Percentiles rank a stretch among this genome's conserved stretches.
phyloP scores from a whole-genome alignment of 2,113 vertebrate species.

The Diadophis punctatus region DNA sequence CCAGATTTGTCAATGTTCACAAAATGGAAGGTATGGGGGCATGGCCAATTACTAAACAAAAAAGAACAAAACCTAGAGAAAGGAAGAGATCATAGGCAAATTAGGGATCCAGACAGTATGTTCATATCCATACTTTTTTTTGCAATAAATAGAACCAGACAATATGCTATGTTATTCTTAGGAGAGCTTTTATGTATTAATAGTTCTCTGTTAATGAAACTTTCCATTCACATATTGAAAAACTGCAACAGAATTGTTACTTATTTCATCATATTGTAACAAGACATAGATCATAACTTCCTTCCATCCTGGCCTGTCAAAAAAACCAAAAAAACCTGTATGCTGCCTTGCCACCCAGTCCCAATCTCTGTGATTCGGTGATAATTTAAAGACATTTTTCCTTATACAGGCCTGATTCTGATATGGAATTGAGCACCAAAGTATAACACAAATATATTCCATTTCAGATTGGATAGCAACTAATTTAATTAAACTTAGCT shows the following conservation, averaged over 20 bases:
- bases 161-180: not conserved
- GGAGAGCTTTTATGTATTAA: not conserved
- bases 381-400: not conserved
- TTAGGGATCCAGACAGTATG: not conserved
- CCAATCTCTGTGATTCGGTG: not conserved
- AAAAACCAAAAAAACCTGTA: too few relatives aligned
- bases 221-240: not conserved
- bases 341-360: not conserved
- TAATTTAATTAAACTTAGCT: not conserved
- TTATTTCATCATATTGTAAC: not conserved
- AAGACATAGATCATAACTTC: not conserved
- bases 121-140: not conserved
- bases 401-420: not conserved
- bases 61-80: not conserved
- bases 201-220: not conserved
- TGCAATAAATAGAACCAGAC: not conserved
- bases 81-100: not conserved
- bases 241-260: not conserved
- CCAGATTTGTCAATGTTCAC: not conserved
- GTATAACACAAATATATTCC: not conserved
- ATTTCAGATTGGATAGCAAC: not conserved
- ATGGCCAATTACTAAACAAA: not conserved
- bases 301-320: not conserved
- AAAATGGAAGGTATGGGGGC: not conserved
- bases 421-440: not conserved